Evolutionary conservation across 2,797 vertebrate genomes (phyloP), one percentile per base, ranked within the genome.

Genomic region (Simalia tracyae): DNA sequence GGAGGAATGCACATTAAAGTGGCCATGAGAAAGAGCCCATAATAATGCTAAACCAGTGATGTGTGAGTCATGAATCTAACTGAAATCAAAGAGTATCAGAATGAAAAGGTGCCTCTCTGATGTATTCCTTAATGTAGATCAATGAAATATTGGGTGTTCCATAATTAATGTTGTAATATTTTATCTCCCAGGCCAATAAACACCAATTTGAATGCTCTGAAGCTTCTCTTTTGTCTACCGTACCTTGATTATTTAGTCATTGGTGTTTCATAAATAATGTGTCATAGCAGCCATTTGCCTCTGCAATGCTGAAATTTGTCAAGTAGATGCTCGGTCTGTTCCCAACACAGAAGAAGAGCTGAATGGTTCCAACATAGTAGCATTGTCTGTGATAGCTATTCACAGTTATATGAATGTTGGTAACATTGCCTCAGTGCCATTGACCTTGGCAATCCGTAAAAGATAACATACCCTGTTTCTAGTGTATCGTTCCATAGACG

Each of bases 401-500:
- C 12, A 22, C 54, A 92, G 56, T 28, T 5, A 46, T 91, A 86
- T 1, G 68, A 57, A 85, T 54, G 84, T 15, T 84, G 24, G 81
- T 46, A 84, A 15, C 61, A 63, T 17, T 93, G 26, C 50, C 19
- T 81, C 57, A 26, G 0, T 60, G 50, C 46, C 84, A 54, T 89
- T 88, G 92, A 91, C 11, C 7, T 88, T 93, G 84, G 14, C 22
- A 76, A 60, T 87, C 5, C 54, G 90, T 54, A 95, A 91, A 96
- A 0, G 7, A 26, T 84, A 91, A 92, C 1, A 1, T 92, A 90
- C 60, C 2, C 0, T 0, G 6, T 84, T 46, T 93, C 91, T 91
- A 9, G 9, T 86, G 14, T 28, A 93, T 66, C 56, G 89, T 94
- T 87, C 61, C 7, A 22, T 36, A 15, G 3, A 86, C n/a, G 24